Percentiles rank a stretch among this genome's conserved stretches.
These are phyloP conservation scores for Chrysopa pallens DNA, from an alignment of 1,140 invertebrate genomes.

Conservation along the genomic window DNA sequence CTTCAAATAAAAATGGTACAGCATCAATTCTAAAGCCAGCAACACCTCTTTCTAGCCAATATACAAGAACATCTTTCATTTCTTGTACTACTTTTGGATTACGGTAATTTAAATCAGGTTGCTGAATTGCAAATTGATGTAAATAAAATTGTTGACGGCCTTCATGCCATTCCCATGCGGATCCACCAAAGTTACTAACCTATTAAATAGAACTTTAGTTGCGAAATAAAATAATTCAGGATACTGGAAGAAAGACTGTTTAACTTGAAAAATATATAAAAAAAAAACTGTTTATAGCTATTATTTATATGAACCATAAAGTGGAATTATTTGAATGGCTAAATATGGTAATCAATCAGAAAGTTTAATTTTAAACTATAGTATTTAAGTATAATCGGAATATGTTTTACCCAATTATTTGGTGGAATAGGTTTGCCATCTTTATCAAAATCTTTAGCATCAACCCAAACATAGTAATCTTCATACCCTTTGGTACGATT, in stretches of 20 bases:
- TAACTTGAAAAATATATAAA: too few species aligned
- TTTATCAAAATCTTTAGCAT: slow-evolving; percentile 28
- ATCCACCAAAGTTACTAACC: slow-evolving; percentile 40
- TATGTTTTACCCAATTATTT: slow-evolving; percentile 54
- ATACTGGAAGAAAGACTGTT: too few species aligned
- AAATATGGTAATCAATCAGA: too few species aligned
- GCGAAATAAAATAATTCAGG: too few species aligned
- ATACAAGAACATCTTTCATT: slow-evolving; percentile 45
- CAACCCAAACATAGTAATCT: slow-evolving; percentile 64
- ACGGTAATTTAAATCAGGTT: slow-evolving; percentile 57
- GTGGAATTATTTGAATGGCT: too few species aligned
- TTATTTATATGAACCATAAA: too few species aligned
- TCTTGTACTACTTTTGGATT: slow-evolving; percentile 36
- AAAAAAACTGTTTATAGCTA: too few species aligned
- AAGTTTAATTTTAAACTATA: too few species aligned
- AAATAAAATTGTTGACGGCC: slow-evolving; percentile 51
- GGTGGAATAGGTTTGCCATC: slow-evolving; percentile 32
- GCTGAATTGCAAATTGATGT: slow-evolving; percentile 48
- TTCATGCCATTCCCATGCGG: slow-evolving; percentile 49
- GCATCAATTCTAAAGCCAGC: slow-evolving; percentile 59
- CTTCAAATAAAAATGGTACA: slow-evolving; percentile 38
- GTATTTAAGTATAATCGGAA: too few species aligned
- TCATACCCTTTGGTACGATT: slow-evolving; percentile 36
- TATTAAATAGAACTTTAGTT: too few species aligned
- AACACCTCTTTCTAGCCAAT: slow-evolving; percentile 59